Evolutionary conservation across 2,113 vertebrate genomes (phyloP).

Genomic region (Calyptomena viridis): DNA sequence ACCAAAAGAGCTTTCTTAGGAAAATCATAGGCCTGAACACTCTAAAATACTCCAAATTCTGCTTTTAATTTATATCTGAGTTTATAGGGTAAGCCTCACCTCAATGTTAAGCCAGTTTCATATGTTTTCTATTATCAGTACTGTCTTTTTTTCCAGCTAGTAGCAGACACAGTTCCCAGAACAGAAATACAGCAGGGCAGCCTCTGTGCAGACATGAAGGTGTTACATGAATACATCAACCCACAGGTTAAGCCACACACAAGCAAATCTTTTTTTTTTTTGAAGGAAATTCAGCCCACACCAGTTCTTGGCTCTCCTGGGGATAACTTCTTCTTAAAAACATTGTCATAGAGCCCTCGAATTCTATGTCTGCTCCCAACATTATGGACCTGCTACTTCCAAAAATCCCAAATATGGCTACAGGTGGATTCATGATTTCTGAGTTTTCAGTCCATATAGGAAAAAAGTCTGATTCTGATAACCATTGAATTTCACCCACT

Average conservation of each 20-base stretch:
- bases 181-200: not conserved
- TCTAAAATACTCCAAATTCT: not conserved
- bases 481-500: not conserved
- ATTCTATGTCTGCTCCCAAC: not conserved
- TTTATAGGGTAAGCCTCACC: not conserved
- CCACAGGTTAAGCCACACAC: not conserved
- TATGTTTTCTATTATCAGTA: not conserved
- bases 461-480: not conserved
- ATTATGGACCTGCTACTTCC: not conserved
- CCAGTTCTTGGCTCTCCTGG: not conserved
- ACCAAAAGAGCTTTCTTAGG: not conserved
- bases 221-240: not conserved
- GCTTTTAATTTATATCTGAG: not conserved
- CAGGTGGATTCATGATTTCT: not conserved
- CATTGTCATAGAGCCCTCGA: not conserved
- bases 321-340: not conserved
- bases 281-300: not conserved
- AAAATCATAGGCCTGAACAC: not conserved
- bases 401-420: not conserved
- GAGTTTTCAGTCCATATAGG: not conserved
- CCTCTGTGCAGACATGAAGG: not conserved
- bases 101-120: not conserved
- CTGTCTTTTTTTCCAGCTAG: not conserved
- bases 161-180: rapidly evolving
- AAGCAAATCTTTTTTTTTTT: not conserved